Conservation (phyloP, 92 coral and sea anemone genomes). For the Anthopleura xanthogrammica region DNA sequence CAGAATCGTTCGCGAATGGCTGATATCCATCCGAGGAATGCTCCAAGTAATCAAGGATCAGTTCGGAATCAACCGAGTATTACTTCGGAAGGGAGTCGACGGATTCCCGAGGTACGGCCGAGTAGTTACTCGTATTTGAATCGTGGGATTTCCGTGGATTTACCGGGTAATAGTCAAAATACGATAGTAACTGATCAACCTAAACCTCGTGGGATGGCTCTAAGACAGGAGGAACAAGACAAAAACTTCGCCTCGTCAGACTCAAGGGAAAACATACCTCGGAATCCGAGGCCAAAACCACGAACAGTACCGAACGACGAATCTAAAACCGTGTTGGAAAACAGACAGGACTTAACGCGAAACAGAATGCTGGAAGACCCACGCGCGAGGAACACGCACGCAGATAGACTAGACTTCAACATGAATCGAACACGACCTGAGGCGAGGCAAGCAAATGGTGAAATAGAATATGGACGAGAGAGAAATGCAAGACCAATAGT, state of each 20-base stretch:
- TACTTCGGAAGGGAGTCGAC: background rate
- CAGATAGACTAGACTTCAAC: background rate
- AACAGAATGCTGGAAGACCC: background rate
- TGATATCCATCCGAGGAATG: background rate
- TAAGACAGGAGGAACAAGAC: background rate
- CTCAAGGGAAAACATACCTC: background rate
- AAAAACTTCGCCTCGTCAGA: background rate
- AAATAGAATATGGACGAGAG: background rate
- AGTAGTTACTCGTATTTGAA: background rate
- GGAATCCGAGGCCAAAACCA: too few relatives aligned
- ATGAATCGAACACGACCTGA: background rate
- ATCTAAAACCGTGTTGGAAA: background rate
- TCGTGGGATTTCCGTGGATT: background rate
- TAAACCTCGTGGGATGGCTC: background rate
- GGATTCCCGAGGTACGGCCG: background rate
- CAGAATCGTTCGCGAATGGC: background rate
- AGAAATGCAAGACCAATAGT: background rate
- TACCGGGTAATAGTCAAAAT: background rate
- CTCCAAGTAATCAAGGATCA: background rate
- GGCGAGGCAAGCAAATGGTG: background rate
- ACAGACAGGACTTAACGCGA: background rate
- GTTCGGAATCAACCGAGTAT: background rate
- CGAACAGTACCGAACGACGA: background rate
- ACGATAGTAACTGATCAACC: background rate
- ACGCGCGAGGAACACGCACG: background rate